These are phyloP conservation scores for Etheostoma spectabile DNA, from an alignment of 2,113 vertebrate genomes.

Conservation along the genomic window DNA sequence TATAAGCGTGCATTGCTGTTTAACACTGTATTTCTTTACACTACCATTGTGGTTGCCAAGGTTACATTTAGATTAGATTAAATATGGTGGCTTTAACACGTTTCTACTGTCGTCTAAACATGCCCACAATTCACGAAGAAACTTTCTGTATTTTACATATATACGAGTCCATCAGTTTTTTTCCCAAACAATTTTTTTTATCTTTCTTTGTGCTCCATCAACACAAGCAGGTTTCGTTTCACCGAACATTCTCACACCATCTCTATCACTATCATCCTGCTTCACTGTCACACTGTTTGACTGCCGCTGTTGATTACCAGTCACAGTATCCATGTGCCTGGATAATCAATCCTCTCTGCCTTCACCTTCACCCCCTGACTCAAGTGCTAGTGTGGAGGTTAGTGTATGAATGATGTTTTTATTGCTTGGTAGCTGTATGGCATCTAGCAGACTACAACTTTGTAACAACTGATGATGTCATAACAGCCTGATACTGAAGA, in stretches of 20 bases:
- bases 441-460: conserved; percentile 10
- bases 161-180: neutral
- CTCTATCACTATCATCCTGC: conserved; percentile 13
- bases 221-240: conserved; percentile 10
- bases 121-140: neutral
- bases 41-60: neutral
- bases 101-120: neutral
- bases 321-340: conserved; percentile 9
- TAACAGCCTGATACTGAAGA: neutral
- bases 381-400: conserved; percentile 36
- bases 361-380: conserved; percentile 45
- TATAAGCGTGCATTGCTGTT: too few species aligned
- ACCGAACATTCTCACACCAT: conserved; percentile 9
- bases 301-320: conserved; percentile 40
- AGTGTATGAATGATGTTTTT: conserved; percentile 16
- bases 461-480: conserved; percentile 4
- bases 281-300: conserved; percentile 42
- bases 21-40: too few species aligned
- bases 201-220: neutral
- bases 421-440: neutral
- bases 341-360: conserved; percentile 57
- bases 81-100: neutral
- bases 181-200: neutral
- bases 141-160: neutral
- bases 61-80: too few species aligned